Percentiles rank a stretch among this genome's conserved stretches.
phyloP scores from a whole-genome alignment of 1,140 invertebrate genomes.

The Drosophila nigromelanica region DNA sequence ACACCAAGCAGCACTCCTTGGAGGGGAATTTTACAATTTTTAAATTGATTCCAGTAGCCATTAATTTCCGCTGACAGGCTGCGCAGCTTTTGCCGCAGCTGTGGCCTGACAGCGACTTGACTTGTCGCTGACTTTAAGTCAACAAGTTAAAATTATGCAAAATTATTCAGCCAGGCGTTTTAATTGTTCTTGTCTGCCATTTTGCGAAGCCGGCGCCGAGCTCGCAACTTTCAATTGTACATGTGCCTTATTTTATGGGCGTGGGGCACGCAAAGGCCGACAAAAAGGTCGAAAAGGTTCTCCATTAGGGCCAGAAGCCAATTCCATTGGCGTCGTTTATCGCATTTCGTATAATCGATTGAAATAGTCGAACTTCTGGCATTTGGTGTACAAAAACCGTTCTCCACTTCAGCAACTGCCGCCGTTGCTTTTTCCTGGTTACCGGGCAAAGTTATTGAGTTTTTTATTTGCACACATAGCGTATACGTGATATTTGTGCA shows the following conservation, averaged over 20 bases:
- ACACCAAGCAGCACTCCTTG: conserved; percentile 4
- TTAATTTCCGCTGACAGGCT: conserved; percentile 33
- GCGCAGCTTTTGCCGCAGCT: conserved; percentile 4
- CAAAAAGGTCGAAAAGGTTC: background rate
- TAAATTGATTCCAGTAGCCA: conserved; percentile 51
- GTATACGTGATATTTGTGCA: conserved; percentile 39
- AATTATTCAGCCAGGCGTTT: conserved; percentile 40
- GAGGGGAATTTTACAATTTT: conserved; percentile 46
- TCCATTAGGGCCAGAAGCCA: conserved; percentile 20
- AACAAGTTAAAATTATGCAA: conserved; percentile 67
- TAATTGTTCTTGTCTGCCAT: conserved; percentile 57
- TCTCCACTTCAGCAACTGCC: background rate
- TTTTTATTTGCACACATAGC: conserved; percentile 20
- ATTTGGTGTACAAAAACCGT: conserved; percentile 20
- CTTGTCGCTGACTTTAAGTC: conserved; percentile 23
- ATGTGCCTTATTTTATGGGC: conserved; percentile 51
- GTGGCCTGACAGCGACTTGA: conserved; percentile 26
- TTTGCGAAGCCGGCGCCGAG: conserved; percentile 8
- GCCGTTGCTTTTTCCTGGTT: background rate
- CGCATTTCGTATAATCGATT: conserved; percentile 41
- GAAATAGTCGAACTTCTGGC: conserved; percentile 31
- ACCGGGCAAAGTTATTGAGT: conserved; percentile 14
- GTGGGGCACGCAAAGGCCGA: conserved; percentile 32
- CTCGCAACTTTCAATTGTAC: conserved; percentile 43
- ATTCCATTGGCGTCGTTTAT: conserved; percentile 33